phyloP scores from a whole-genome alignment of 1,140 invertebrate species.

The Pygmarrhopalites habei region DNA sequence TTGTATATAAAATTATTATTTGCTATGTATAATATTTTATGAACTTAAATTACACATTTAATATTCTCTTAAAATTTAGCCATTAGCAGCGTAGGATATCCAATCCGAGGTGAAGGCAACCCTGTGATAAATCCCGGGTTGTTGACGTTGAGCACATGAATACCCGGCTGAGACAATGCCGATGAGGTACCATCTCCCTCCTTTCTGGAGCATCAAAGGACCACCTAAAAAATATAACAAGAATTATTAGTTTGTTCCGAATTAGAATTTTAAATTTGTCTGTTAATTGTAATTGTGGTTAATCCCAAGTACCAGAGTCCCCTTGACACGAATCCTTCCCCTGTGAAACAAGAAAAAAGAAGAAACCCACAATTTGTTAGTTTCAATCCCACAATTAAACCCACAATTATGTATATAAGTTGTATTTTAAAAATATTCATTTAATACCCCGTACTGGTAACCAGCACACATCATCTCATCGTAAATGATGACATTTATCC shows the following conservation, averaged over 20 bases:
- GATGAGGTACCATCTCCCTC: slow-evolving; percentile 77
- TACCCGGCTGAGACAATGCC: slow-evolving; percentile 90
- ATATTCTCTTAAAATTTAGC: slow-evolving; percentile 5
- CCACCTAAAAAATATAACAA: slow-evolving; percentile 16
- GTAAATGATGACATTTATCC: slow-evolving; percentile 86
- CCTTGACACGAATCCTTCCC: slow-evolving; percentile 70
- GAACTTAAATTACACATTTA: too few species aligned
- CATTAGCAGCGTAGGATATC: slow-evolving; percentile 54
- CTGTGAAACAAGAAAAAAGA: too few species aligned
- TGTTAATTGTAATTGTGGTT: slow-evolving; percentile 44
- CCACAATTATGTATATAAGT: too few species aligned
- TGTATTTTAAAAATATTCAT: too few species aligned
- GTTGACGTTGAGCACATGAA: slow-evolving; percentile 80
- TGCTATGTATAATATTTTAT: too few species aligned
- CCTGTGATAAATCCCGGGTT: slow-evolving; percentile 88
- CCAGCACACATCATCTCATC: slow-evolving; percentile 97
- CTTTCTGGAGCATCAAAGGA: slow-evolving; percentile 66
- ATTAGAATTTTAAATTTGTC: slow-evolving; percentile 1
- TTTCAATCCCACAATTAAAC: too few species aligned
- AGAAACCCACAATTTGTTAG: too few species aligned
- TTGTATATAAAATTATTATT: too few species aligned
- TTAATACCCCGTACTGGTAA: slow-evolving; percentile 78
- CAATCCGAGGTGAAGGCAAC: slow-evolving; percentile 89
- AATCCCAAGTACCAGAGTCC: slow-evolving; percentile 49
- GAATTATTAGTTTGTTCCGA: too few species aligned